Evolutionary conservation across 1,140 invertebrate genomes (phyloP).

Genomic region (Zaprionus nigranus): DNA sequence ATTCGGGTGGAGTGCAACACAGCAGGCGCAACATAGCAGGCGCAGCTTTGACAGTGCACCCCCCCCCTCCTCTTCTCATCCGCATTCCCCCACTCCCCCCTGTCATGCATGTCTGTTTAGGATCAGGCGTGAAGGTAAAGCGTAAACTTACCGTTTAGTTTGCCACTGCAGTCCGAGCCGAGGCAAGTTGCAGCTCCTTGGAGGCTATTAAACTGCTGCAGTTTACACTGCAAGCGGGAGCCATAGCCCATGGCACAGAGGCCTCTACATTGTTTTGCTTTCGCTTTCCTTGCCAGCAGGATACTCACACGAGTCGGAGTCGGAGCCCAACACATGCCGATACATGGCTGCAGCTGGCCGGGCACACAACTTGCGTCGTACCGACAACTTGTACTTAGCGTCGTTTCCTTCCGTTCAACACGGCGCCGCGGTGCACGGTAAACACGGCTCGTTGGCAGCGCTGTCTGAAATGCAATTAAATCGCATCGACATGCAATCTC

Average conservation of each 20-base stretch:
- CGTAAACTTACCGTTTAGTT: conserved; percentile 70
- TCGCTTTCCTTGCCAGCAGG: conserved; percentile 57
- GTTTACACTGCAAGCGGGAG: conserved; percentile 42
- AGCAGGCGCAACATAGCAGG: background rate
- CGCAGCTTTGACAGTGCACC: conserved; percentile 53
- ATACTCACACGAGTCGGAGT: too few relatives aligned
- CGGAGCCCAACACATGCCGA: conserved; percentile 49
- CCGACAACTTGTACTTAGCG: conserved; percentile 74
- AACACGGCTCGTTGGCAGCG: conserved; percentile 68
- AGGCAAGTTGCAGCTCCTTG: conserved; percentile 49
- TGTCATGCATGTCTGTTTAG: conserved; percentile 23
- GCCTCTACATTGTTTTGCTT: conserved; percentile 24
- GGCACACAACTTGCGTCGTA: background rate
- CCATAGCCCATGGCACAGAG: background rate
- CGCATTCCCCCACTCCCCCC: background rate
- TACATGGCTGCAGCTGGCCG: conserved; percentile 24
- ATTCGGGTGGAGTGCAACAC: conserved; percentile 34
- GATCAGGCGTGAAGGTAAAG: conserved; percentile 28
- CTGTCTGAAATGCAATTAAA: conserved; percentile 81
- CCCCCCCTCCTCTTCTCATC: background rate
- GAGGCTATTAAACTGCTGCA: conserved; percentile 73
- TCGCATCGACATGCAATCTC: conserved; percentile 81
- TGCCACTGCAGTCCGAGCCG: conserved; percentile 8
- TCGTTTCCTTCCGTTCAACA: conserved; percentile 72
- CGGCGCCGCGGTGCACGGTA: conserved; percentile 44